These are phyloP conservation scores for Anas georgica DNA, from an alignment of 2,797 vertebrate species.

Conservation along the genomic window DNA sequence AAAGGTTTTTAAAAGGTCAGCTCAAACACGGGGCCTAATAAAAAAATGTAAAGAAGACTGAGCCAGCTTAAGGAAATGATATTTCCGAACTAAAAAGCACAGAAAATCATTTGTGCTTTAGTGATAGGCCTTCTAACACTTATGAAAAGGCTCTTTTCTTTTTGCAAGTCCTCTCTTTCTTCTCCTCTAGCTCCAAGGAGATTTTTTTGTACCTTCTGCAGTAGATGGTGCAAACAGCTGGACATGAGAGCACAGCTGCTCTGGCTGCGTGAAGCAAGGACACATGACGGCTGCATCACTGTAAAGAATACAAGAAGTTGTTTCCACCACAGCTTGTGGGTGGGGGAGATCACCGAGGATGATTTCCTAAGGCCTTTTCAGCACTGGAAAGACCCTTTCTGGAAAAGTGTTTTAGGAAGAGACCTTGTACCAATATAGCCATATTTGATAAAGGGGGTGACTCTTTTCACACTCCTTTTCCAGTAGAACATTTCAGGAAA, in stretches of 20 bases:
- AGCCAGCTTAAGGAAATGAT: background rate
- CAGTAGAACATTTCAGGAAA: background rate
- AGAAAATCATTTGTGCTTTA: background rate
- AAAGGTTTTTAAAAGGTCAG: conserved; percentile 3
- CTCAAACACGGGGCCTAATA: background rate
- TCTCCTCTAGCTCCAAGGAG: background rate
- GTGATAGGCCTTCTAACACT: background rate
- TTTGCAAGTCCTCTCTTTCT: background rate
- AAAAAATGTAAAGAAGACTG: background rate
- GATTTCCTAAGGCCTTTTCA: background rate
- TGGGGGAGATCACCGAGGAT: background rate
- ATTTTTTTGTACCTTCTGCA: background rate
- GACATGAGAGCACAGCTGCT: background rate
- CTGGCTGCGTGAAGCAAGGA: background rate
- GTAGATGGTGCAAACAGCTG: background rate
- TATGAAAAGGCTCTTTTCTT: background rate
- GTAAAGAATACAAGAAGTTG: background rate
- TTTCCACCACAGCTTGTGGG: background rate
- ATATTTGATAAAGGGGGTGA: background rate
- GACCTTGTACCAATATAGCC: background rate
- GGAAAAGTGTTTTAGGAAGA: background rate
- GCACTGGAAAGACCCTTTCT: background rate
- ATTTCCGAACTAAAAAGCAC: background rate
- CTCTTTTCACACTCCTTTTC: background rate
- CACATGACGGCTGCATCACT: background rate